Percentiles rank a stretch among this genome's conserved stretches.
Evolutionary conservation across 2,888 invertebrate species (phyloP).

Genomic region (Phragmatobia fuliginosa): DNA sequence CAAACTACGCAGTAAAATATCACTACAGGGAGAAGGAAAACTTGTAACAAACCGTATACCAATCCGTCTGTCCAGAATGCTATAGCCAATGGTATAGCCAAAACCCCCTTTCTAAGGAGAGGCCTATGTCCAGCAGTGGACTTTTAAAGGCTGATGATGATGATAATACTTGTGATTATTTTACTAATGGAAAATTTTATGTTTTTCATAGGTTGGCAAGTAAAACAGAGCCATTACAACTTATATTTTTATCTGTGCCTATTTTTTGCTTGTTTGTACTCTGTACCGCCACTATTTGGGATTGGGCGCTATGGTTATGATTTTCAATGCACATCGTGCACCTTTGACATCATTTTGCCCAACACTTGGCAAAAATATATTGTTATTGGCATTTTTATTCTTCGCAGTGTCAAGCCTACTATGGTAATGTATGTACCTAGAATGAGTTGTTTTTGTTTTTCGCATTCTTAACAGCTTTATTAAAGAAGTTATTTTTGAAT

Average conservation of each 20-base stretch:
- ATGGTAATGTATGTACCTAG: conserved; percentile 71
- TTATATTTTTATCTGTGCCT: conserved; percentile 68
- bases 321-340: conserved; percentile 75
- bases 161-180: neutral
- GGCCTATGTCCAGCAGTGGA: too few species aligned
- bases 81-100: too few species aligned
- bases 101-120: too few species aligned
- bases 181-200: too few species aligned
- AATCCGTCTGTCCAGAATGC: too few species aligned
- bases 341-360: conserved; percentile 73
- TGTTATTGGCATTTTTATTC: conserved; percentile 64
- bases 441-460: neutral
- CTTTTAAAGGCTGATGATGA: too few species aligned
- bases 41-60: too few species aligned
- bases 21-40: too few species aligned
- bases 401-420: conserved; percentile 74
- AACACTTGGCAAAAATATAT: conserved; percentile 63
- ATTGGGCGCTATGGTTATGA: conserved; percentile 74
- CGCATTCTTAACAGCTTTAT: neutral
- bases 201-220: conserved; percentile 66
- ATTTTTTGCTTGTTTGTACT: conserved; percentile 69
- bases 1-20: too few species aligned
- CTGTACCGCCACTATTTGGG: conserved; percentile 72
- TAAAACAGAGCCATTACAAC: conserved; percentile 67
- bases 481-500: too few species aligned